phyloP scores from a whole-genome alignment of 2,113 vertebrate species.

The Microcebus tavaratra region DNA sequence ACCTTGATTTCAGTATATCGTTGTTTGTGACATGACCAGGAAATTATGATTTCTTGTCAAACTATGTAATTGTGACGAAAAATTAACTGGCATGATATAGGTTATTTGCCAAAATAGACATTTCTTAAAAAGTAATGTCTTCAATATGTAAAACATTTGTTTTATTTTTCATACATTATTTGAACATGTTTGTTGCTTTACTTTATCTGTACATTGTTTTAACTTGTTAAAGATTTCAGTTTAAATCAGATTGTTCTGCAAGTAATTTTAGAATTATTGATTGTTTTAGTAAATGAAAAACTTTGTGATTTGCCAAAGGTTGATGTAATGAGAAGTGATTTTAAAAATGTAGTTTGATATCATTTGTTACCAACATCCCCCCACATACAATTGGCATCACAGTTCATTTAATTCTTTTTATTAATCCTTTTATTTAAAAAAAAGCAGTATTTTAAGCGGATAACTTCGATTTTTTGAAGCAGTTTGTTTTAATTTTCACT shows the following conservation, averaged over 20 bases:
- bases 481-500: constrained; percentile 15
- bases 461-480: background rate
- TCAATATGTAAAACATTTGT: constrained; percentile 54
- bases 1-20: background rate
- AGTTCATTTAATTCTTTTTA: background rate
- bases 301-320: constrained; percentile 83
- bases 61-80: constrained; percentile 22
- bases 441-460: background rate
- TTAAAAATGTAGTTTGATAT: constrained; percentile 76
- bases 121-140: constrained; percentile 49
- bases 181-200: constrained; percentile 57
- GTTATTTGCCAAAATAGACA: background rate
- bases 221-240: constrained; percentile 80
- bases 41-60: constrained; percentile 11
- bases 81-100: background rate
- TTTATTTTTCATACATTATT: constrained; percentile 49
- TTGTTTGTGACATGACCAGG: background rate
- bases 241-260: constrained; percentile 82
- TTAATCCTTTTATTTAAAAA: background rate
- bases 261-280: constrained; percentile 80
- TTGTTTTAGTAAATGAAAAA: constrained; percentile 81
- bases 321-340: constrained; percentile 82
- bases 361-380: constrained; percentile 64
- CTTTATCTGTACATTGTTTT: constrained; percentile 76
- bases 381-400: background rate